phyloP scores from a whole-genome alignment of 2,797 vertebrate species.

The Parambassis ranga region DNA sequence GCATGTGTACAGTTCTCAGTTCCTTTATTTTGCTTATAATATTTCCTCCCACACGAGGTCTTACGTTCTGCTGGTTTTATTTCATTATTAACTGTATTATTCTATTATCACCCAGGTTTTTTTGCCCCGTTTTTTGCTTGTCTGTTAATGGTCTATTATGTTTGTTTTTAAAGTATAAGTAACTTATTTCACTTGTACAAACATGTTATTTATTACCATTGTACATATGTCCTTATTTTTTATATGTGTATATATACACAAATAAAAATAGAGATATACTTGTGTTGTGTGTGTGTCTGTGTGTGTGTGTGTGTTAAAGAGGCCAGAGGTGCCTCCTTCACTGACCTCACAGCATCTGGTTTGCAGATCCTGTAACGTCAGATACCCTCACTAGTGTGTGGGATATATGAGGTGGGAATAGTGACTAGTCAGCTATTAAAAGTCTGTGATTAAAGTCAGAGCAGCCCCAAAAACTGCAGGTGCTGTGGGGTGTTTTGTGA shows the following conservation, averaged over 20 bases:
- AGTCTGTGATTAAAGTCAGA: too few relatives aligned
- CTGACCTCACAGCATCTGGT: too few relatives aligned
- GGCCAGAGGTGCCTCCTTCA: background rate
- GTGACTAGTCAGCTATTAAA: too few relatives aligned
- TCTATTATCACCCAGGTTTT: conserved; percentile 40
- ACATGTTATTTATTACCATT: conserved; percentile 88
- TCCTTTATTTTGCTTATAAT: conserved; percentile 45
- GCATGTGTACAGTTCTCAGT: conserved; percentile 61
- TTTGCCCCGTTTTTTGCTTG: conserved; percentile 55
- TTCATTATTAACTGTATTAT: conserved; percentile 53
- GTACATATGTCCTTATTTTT: conserved; percentile 89
- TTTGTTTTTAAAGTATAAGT: conserved; percentile 79
- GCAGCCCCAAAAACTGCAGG: too few relatives aligned
- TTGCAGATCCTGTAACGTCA: too few relatives aligned
- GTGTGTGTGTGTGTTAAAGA: conserved; percentile 12
- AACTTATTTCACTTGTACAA: conserved; percentile 89
- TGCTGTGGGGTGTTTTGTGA: too few relatives aligned
- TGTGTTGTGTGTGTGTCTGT: conserved; percentile 33
- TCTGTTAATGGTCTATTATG: conserved; percentile 63
- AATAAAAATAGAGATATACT: conserved; percentile 84
- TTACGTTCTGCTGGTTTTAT: conserved; percentile 69
- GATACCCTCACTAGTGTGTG: too few relatives aligned
- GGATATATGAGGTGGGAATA: too few relatives aligned
- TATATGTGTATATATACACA: conserved; percentile 86
- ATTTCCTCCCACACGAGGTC: conserved; percentile 55